Evolutionary conservation across 1,140 invertebrate species (phyloP).

Genomic region (Muscidifurax raptorellus): DNA sequence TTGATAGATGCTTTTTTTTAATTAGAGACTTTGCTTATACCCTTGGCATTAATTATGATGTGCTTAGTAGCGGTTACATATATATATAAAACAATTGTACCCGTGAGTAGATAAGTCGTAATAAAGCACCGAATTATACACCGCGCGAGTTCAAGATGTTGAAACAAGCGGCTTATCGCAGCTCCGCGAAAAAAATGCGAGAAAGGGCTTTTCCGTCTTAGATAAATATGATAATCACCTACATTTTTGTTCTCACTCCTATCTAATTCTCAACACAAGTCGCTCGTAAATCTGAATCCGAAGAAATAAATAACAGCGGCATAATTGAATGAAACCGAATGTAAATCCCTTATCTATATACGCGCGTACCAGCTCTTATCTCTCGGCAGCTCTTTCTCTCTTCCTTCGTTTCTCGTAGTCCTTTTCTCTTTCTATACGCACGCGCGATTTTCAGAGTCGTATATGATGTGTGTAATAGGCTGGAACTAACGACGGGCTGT

Average conservation of each 20-base stretch:
- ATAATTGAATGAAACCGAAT: slow-evolving; percentile 40
- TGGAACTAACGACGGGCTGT: slow-evolving; percentile 40
- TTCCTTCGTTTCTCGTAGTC: not conserved
- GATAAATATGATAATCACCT: not conserved
- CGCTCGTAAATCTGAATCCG: not conserved
- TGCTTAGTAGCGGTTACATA: not conserved
- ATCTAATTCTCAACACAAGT: not conserved
- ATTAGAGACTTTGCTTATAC: not conserved
- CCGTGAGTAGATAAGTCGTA: not conserved
- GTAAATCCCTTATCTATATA: slow-evolving; percentile 35
- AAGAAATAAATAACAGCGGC: slow-evolving; percentile 32
- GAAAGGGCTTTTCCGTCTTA: not conserved
- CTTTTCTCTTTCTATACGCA: not conserved
- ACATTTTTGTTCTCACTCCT: not conserved
- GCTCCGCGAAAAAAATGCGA: not conserved
- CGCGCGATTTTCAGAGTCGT: slow-evolving; percentile 44
- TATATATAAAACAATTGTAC: too few relatives aligned
- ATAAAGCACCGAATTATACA: not conserved
- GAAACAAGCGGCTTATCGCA: too few relatives aligned
- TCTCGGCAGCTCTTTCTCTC: not conserved
- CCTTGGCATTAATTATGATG: not conserved
- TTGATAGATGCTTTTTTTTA: not conserved
- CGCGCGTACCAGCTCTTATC: not conserved
- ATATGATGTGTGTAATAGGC: slow-evolving; percentile 47
- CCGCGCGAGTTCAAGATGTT: too few relatives aligned